These are phyloP conservation scores for Microdon myrmicae DNA, from an alignment of 2,888 invertebrate species.

Conservation along the genomic window DNA sequence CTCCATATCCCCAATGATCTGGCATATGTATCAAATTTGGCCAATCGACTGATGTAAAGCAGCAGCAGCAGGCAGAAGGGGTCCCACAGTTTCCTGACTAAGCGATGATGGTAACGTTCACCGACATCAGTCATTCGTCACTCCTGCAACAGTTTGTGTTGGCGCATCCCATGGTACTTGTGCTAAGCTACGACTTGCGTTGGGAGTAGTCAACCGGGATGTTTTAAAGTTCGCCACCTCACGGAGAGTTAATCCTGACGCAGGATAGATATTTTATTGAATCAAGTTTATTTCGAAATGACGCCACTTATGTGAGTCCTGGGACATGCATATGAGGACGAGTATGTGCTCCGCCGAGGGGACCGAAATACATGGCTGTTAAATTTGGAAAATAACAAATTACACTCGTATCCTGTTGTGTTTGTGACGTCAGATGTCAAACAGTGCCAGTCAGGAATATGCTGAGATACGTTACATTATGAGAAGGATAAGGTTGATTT, in stretches of 20 bases:
- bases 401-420: slow-evolving; percentile 24
- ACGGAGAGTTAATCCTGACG: slow-evolving; percentile 25
- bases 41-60: slow-evolving; percentile 32
- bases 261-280: slow-evolving; percentile 63
- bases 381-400: slow-evolving; percentile 37
- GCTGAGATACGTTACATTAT: no score
- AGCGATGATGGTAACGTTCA: not conserved
- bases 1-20: slow-evolving; percentile 39
- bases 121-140: slow-evolving; percentile 25
- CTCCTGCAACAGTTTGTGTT: slow-evolving; percentile 9
- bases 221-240: slow-evolving; percentile 1
- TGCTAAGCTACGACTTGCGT: slow-evolving; percentile 1
- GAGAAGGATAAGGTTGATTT: no score
- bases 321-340: no score
- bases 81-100: no score
- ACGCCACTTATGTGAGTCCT: slow-evolving; percentile 62
- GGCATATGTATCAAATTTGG: slow-evolving; percentile 50
- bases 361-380: slow-evolving; percentile 16
- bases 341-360: no score
- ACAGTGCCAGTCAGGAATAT: no score
- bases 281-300: slow-evolving; percentile 68
- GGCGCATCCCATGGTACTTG: slow-evolving; percentile 7
- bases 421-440: slow-evolving; percentile 33
- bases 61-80: not conserved
- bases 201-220: no score